phyloP scores from a whole-genome alignment of 2,797 vertebrate species.

The Rhadinocentrus ornatus region DNA sequence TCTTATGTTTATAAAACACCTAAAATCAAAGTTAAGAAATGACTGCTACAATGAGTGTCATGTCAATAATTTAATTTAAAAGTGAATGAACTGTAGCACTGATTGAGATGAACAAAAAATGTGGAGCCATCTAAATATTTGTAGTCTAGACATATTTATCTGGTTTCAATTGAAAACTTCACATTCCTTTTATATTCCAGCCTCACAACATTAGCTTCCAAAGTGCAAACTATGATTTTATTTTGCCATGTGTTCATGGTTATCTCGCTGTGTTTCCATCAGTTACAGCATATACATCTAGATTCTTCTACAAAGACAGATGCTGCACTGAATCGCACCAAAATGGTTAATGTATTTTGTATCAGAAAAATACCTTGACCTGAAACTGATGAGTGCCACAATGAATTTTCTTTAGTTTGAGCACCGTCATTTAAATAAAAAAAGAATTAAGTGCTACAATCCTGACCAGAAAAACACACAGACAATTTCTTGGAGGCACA shows the following conservation, averaged over 20 bases:
- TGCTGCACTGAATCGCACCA: neutral
- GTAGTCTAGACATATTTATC: neutral
- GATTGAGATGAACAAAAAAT: neutral
- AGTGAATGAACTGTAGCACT: neutral
- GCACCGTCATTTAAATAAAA: slow-evolving; percentile 25
- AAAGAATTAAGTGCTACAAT: slow-evolving; percentile 6
- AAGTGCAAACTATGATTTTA: neutral
- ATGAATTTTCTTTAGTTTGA: neutral
- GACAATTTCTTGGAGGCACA: slow-evolving; percentile 20
- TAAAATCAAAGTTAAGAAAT: slow-evolving; percentile 2
- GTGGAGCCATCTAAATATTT: slow-evolving; percentile 6
- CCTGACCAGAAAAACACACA: slow-evolving; percentile 16
- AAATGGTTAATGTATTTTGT: too few species aligned
- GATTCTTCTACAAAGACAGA: slow-evolving; percentile 11
- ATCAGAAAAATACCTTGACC: slow-evolving; percentile 30
- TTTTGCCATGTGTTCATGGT: neutral
- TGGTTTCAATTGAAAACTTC: slow-evolving; percentile 15
- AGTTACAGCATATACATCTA: slow-evolving; percentile 12
- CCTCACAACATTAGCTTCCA: neutral
- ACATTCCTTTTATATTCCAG: neutral
- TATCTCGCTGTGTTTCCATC: neutral
- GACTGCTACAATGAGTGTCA: neutral
- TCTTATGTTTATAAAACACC: neutral
- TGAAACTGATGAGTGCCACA: slow-evolving; percentile 42
- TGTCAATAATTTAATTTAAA: neutral